Evolutionary conservation across 2,113 vertebrate species (phyloP).

Genomic region (Hemicordylus capensis): DNA sequence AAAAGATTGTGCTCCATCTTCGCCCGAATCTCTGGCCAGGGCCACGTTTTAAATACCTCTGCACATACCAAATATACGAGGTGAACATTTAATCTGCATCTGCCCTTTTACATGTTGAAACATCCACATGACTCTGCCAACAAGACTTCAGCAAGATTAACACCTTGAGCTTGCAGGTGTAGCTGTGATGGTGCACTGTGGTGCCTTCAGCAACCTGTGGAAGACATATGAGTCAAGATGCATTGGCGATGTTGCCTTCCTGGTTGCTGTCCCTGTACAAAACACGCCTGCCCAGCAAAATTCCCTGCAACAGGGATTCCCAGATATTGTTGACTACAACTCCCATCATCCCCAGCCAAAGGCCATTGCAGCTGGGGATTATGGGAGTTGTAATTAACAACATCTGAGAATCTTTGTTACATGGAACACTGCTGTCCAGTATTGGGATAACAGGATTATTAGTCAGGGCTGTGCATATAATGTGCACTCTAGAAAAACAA

Average conservation of each 20-base stretch:
- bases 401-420: too few relatives aligned
- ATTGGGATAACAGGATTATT: too few relatives aligned
- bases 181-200: background rate
- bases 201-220: too few relatives aligned
- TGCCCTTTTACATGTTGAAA: background rate
- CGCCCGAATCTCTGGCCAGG: background rate
- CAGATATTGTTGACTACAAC: too few relatives aligned
- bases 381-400: too few relatives aligned
- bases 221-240: background rate
- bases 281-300: background rate
- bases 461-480: too few relatives aligned
- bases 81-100: background rate
- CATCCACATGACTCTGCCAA: background rate
- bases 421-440: too few relatives aligned
- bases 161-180: background rate
- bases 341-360: too few relatives aligned
- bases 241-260: background rate
- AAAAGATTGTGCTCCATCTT: background rate
- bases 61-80: background rate
- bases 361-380: too few relatives aligned
- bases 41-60: background rate
- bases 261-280: background rate
- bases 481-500: too few relatives aligned
- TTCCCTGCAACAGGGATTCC: too few relatives aligned
- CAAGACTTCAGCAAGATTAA: background rate